Evolutionary conservation across 2,797 vertebrate genomes (phyloP), one percentile per base, ranked within the genome.

Genomic region (Aeoliscus strigatus): DNA sequence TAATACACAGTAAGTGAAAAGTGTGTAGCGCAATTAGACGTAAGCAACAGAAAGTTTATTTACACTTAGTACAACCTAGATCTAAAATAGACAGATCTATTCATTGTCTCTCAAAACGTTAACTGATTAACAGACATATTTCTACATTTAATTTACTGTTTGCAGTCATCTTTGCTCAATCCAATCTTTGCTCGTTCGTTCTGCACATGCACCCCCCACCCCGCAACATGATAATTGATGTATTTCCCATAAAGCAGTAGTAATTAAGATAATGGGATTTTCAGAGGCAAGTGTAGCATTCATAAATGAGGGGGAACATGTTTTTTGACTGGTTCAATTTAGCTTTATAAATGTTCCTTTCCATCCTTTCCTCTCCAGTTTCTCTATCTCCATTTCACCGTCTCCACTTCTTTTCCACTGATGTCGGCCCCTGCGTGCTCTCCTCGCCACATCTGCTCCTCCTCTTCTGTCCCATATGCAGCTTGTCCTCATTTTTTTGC

Each of bases 221-320:
- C 10, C 26, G 38, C 73, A 62, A 51, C 27, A 1, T 50, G 53
- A 66, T 79, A 75, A 78, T 76, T 74, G 60, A 80, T 79, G 74
- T 53, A 59, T 76, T 81, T 73, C 60, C 58, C 65, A 70, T 81
- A 70, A 77, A 75, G 65, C 30, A 63, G 49, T 55, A 54, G 61
- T 79, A 75, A 84, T 83, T 78, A 77, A 78, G 71, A 80, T 84
- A 71, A 81, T 80, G 69, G 76, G 67, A 77, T 83, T 82, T n/a
- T n/a, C n/a, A n/a, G n/a, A n/a, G n/a, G n/a, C n/a, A 54, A 73
- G 62, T 62, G 61, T 70, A 60, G 56, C 69, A 64, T 77, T 62
- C 53, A 68, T 73, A 66, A 66, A 50, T 26, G 48, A 42, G 50
- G 42, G 57, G 46, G 60, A 44, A 49, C 40, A 32, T 42, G 36